A percentile compares a stretch with the other conserved stretches of the same genome.
These are phyloP conservation scores for Stenoptilia bipunctidactyla DNA, from an alignment of 2,888 invertebrate genomes.

Conservation along the genomic window DNA sequence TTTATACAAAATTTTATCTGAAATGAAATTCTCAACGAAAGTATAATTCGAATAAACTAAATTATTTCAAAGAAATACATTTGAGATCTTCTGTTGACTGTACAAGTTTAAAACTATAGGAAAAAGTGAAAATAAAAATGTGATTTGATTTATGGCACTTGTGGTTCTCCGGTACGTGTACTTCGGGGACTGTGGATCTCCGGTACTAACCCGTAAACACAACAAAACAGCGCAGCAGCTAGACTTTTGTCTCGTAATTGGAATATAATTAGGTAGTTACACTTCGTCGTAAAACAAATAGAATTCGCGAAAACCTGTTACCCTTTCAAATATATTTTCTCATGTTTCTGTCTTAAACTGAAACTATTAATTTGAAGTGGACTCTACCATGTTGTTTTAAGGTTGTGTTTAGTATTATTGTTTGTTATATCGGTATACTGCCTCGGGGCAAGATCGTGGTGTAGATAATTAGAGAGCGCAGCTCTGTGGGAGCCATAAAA, in stretches of 20 bases:
- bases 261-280: conserved; percentile 42
- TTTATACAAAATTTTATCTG: too few species aligned
- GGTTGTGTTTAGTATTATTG: conserved; percentile 10
- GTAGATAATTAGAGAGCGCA: conserved; percentile 68
- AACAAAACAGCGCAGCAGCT: not conserved
- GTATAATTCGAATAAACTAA: too few species aligned
- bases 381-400: conserved; percentile 21
- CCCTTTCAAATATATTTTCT: conserved; percentile 54
- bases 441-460: conserved; percentile 63
- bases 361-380: conserved; percentile 20
- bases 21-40: too few species aligned
- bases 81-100: too few species aligned
- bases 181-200: too few species aligned
- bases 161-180: too few species aligned
- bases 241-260: conserved; percentile 14
- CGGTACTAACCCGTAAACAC: too few species aligned
- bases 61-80: too few species aligned
- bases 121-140: too few species aligned
- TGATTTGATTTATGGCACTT: too few species aligned
- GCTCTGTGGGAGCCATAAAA: conserved; percentile 70
- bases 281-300: conserved; percentile 62
- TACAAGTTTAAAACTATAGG: too few species aligned
- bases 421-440: conserved; percentile 24
- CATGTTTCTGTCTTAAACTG: conserved; percentile 46
- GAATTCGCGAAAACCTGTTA: conserved; percentile 55